A percentile compares a stretch with the other conserved stretches of the same genome.
Evolutionary conservation across 2,797 vertebrate species (phyloP).

Genomic region (Eurystomus glaucurus): DNA sequence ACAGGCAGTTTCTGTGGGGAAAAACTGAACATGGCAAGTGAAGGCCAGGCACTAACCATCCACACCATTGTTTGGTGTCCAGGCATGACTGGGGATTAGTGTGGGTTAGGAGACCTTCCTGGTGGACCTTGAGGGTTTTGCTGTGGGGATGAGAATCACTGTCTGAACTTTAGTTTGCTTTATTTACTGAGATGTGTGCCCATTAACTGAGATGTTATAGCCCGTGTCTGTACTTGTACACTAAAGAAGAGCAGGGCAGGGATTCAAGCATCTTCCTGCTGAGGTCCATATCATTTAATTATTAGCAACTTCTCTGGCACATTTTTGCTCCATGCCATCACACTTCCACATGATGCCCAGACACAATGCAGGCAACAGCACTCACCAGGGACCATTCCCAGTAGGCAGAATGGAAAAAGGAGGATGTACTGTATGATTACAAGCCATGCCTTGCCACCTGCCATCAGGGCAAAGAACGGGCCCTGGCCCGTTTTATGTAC

Average conservation of each 20-base stretch:
- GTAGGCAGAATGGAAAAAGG: background rate
- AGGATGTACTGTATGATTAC: background rate
- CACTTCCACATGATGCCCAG: background rate
- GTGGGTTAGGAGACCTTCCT: background rate
- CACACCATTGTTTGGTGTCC: background rate
- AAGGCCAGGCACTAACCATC: background rate
- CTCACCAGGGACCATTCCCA: background rate
- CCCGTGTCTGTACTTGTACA: background rate
- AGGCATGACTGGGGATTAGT: background rate
- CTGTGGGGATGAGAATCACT: background rate
- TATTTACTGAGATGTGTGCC: background rate
- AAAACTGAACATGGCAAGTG: background rate
- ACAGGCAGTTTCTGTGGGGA: fast-evolving
- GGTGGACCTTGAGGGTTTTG: background rate
- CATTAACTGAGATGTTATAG: background rate
- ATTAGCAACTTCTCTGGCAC: background rate
- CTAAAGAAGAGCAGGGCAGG: background rate
- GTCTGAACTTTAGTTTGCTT: background rate
- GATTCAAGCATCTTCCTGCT: background rate
- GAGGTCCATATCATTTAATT: background rate
- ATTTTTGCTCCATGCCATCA: background rate
- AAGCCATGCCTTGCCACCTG: background rate
- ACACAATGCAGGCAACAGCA: background rate
- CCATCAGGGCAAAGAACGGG: background rate
- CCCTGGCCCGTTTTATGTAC: background rate